Conservation (phyloP, 2,113 vertebrate species). For the Carassius gibelio region DNA sequence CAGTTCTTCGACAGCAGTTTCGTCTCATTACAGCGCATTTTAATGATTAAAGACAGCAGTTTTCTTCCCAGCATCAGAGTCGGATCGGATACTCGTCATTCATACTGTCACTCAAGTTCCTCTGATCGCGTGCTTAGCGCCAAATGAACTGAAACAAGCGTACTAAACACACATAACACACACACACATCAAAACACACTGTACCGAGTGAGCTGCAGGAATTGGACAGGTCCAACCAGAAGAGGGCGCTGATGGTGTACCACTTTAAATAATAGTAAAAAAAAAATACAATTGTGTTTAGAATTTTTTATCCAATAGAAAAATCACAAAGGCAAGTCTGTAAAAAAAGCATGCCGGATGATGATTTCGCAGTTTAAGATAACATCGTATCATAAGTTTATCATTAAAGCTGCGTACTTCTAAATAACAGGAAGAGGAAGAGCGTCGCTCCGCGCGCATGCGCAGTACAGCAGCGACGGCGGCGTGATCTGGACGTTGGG, state of each 20-base stretch:
- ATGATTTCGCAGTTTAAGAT: not conserved
- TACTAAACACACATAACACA: not conserved
- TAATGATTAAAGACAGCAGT: not conserved
- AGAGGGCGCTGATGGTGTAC: not conserved
- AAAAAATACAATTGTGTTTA: too few species aligned
- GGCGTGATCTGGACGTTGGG: constrained; percentile 61
- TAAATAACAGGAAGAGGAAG: constrained; percentile 56
- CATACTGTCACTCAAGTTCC: not conserved
- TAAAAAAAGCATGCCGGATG: not conserved
- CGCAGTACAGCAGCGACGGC: constrained; percentile 25
- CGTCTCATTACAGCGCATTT: not conserved
- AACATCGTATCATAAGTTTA: too few species aligned
- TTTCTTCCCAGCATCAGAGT: not conserved
- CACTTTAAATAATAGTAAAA: too few species aligned
- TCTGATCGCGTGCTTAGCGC: not conserved
- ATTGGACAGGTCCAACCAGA: not conserved
- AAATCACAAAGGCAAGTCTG: not conserved
- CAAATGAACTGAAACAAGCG: not conserved
- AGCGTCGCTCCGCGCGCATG: constrained; percentile 46
- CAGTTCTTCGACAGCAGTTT: not conserved
- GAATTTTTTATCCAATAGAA: too few species aligned
- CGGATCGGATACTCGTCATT: not conserved
- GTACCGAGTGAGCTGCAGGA: not conserved
- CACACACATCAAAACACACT: not conserved
- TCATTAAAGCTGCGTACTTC: constrained; percentile 51